Percentiles rank a stretch among this genome's conserved stretches.
phyloP scores from a whole-genome alignment of 2,888 invertebrate species.

The Craniophora ligustri region DNA sequence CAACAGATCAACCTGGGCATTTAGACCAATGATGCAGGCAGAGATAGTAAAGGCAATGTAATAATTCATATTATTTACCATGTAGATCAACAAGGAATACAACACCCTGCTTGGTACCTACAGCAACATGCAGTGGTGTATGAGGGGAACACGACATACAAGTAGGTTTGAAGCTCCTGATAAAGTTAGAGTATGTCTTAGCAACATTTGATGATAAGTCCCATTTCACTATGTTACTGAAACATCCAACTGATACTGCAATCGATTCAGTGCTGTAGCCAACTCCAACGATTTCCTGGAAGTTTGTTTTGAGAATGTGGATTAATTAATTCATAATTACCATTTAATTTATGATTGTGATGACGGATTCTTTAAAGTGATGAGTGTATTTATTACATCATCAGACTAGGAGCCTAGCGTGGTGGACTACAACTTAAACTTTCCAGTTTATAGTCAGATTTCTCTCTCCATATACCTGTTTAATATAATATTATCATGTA shows the following conservation, averaged over 20 bases:
- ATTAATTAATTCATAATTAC: too few relatives aligned
- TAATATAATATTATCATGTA: too few relatives aligned
- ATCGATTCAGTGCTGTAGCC: constrained; percentile 80
- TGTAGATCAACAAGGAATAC: constrained; percentile 76
- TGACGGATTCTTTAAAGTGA: too few relatives aligned
- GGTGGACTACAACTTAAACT: too few relatives aligned
- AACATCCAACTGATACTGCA: constrained; percentile 83
- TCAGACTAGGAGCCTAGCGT: too few relatives aligned
- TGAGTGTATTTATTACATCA: too few relatives aligned
- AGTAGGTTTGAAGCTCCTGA: constrained; percentile 72
- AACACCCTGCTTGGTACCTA: constrained; percentile 85
- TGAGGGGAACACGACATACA: constrained; percentile 80
- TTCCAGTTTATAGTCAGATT: too few relatives aligned
- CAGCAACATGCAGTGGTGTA: constrained; percentile 69
- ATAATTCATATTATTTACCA: constrained; percentile 58
- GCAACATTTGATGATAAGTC: constrained; percentile 83
- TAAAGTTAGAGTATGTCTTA: constrained; percentile 64
- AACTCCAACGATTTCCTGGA: constrained; percentile 79
- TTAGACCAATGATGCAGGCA: too few relatives aligned
- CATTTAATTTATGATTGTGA: too few relatives aligned
- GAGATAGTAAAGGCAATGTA: neutral
- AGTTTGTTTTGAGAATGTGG: too few relatives aligned
- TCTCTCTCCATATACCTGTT: too few relatives aligned
- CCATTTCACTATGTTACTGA: constrained; percentile 86
- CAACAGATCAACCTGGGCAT: too few relatives aligned